A percentile compares a stretch with the other conserved stretches of the same genome.
These are phyloP conservation scores for Picus viridis DNA, from an alignment of 2,797 vertebrate genomes.

Conservation along the genomic window DNA sequence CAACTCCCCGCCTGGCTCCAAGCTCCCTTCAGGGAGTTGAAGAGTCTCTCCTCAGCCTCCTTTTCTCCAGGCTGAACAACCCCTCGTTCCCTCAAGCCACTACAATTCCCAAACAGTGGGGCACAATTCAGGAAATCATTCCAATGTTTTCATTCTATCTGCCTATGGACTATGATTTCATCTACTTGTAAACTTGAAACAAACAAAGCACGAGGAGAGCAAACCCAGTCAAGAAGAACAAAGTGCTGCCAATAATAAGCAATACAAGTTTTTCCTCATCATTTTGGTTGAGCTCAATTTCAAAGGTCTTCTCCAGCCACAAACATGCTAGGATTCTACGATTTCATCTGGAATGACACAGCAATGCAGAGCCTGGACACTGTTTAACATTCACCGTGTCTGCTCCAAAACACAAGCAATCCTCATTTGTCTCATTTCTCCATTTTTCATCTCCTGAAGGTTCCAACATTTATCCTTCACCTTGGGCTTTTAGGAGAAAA, in stretches of 20 bases:
- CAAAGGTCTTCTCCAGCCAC: no score
- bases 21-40: no score
- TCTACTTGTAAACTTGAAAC: background rate
- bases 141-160: background rate
- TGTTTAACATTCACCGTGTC: background rate
- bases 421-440: no score
- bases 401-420: background rate
- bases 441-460: background rate
- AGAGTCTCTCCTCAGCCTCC: no score
- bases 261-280: background rate
- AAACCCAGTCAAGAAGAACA: background rate
- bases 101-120: background rate
- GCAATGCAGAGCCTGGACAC: background rate
- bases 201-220: background rate
- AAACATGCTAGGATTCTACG: no score
- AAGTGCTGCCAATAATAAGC: background rate
- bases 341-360: background rate
- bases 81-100: no score
- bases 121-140: background rate
- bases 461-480: background rate
- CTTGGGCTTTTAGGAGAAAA: background rate
- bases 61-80: no score
- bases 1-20: no score
- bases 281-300: no score
- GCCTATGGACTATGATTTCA: fast-evolving